phyloP scores from a whole-genome alignment of 2,113 vertebrate genomes.

The Istiophorus platypterus region DNA sequence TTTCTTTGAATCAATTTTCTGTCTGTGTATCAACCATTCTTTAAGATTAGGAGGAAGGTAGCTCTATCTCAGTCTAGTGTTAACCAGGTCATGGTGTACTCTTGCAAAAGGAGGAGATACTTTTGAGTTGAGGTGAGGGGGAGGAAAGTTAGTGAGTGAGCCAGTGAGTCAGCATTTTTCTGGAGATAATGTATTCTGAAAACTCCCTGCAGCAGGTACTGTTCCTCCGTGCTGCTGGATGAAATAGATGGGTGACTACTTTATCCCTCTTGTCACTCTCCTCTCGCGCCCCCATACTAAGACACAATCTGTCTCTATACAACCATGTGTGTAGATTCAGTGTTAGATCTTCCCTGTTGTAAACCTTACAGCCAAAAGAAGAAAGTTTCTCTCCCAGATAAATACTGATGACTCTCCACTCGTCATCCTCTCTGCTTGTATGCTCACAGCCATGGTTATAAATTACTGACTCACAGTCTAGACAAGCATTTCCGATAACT shows the following conservation, averaged over 20 bases:
- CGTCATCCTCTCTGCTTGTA: neutral
- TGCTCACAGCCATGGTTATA: conserved; percentile 45
- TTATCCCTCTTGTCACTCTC: neutral
- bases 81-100: conserved; percentile 51
- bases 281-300: neutral
- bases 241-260: conserved; percentile 23
- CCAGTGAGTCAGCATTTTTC: conserved; percentile 63
- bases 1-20: conserved; percentile 21
- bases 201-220: conserved; percentile 34
- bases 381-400: neutral
- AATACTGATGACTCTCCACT: conserved; percentile 8
- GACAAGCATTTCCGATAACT: conserved; percentile 40
- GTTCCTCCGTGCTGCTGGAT: conserved; percentile 23
- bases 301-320: conserved; percentile 7
- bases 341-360: neutral
- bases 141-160: conserved; percentile 39
- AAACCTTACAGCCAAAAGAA: conserved; percentile 5
- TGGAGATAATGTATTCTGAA: conserved; percentile 53
- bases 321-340: neutral
- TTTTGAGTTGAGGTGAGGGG: neutral
- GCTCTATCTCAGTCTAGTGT: neutral
- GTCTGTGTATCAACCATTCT: conserved; percentile 14
- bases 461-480: conserved; percentile 53
- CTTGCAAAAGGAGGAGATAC: conserved; percentile 26
- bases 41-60: neutral